Base-by-base conservation (phyloP, 2,888 invertebrate genomes). In the Cheilosia impressa region DNA sequence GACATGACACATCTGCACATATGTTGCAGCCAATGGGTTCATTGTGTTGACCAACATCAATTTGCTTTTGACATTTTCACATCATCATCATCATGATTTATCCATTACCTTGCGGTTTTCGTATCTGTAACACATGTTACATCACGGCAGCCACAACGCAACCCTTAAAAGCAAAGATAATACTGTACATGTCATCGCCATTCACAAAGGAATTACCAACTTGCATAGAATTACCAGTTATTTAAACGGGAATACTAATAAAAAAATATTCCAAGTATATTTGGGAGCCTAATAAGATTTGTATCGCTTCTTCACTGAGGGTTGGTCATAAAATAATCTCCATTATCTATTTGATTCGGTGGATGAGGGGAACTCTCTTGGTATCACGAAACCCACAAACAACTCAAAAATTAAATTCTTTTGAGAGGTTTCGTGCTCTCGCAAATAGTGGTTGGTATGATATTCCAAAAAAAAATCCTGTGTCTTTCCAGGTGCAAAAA, bases 31-130 rank as follows among this genome's bases (percentile, higher is more conserved):
- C 22, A 27, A 81, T 63, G 43, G 63, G 57, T 63, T 58, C 43
- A 62, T 31, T 80, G 62, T 62, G 75, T 63, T 69, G 76, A 76
- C 57, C 80, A 68, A 68, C 47, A 75, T 76, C 55, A 75, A 63
- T 76, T 76, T 76, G 41, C 57, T 81, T 53, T 53, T 45, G 66
- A 24, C 60, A 68, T 53, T 47, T 10, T 52, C 62, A 38, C 13
- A 41, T 80, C 73, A 73, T 68, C 60, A 57, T 68, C 60, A 57
- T 68, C 68, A 80, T 75, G 62, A 75, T 57, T 68, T 80, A 43
- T 63, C 81, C 63, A 81, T 69, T 75, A 75, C 43, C 43, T 69
- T 76, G 81, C 58, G 75, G 75, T 62, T 45, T 63, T 34, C 17
- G 63, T 57, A 76, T 69, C 63, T 57, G 58, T n/a, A 52, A 15